Evolutionary conservation across 64 coral and sea anemone genomes (phyloP), one percentile per base, ranked within the genome.

Genomic region (Platygyra sinensis): DNA sequence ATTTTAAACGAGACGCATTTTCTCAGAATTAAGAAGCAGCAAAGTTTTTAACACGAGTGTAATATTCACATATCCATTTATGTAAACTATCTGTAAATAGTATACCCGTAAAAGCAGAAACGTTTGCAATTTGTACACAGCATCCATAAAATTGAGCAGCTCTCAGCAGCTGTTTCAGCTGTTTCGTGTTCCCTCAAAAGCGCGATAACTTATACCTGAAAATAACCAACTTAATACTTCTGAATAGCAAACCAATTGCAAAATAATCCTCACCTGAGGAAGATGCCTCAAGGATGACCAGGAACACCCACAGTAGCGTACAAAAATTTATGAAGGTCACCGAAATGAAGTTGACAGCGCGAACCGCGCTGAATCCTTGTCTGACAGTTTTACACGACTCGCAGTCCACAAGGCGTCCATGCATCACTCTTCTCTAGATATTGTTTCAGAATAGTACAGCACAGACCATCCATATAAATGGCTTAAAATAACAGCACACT

Each of bases 351-450:
- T 24, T 46, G 80, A 67, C 80, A 46, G 36, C 2, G 0, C 30
- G 60, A 64, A 8, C 31, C 31, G n/a, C 24, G 74, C 74, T 77
- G 74, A 77, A 77, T 10, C 16, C n/a, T n/a, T 39, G 62, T 83
- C 62, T 11, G 22, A 27, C 10, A 3, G 65, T 69, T 69, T 69
- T 27, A 25, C 65, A 67, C 80, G 80, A 62, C 19, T 10, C 38
- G 32, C n/a, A 67, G 19, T 60, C n/a, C 80, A 25, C 80, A 83
- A 62, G 25, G 30, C 9, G 63, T 39, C 17, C 61, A 67, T 16
- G 33, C 80, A 83, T 83, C n/a, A 24, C 80, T 83, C 30, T 83
- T 11, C 18, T 17, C 33, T 46, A 20, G 10, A 67, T 19, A 83
- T n/a, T 69, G 30, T 32, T 10, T 83, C 59, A 83, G 46, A 83